Base-by-base conservation (phyloP, 2,113 vertebrate species). In the Ammospiza nelsoni region DNA sequence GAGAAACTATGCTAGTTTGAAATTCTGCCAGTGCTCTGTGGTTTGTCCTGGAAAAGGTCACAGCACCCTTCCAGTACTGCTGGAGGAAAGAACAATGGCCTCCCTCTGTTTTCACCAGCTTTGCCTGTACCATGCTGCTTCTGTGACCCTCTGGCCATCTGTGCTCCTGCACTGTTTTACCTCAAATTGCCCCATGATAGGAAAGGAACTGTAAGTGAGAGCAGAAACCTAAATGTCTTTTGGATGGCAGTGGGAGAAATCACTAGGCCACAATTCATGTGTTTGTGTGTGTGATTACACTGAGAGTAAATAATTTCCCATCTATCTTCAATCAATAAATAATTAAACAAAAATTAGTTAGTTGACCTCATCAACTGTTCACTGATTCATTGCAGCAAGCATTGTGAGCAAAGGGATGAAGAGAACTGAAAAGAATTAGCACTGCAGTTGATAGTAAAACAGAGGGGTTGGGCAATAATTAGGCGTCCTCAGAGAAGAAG, bases 121-220 rank as follows among this genome's bases (percentile, higher is more conserved):
- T 66, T 61, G 7, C 22, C 29, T 78, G 16, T 2, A 21, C 18
- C 8, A 13, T 5, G 61, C 17, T 48, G 11, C 23, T 62, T 2
- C 55, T 62, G 2, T 0, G 2, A 31, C 24, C 19, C 19, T 29
- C 54, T 54, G 19, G 22, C 46, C 33, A 17, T 25, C 35, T 39
- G 8, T 83, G 43, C 21, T 75, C 17, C n/a, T 71, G 9, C 9
- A 12, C 11, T 54, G 4, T 48, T 74, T 73, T 33, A 7, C 6
- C 5, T 20, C 7, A 3, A 9, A 5, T 44, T 73, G 9, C 3
- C 17, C 18, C 11, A 1, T 24, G 59, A 59, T 5, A 49, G 6
- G 6, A 48, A 59, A 54, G n/a, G 25, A 58, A 4, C 11, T 23
- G 6, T 8, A 23, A 69, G 11, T 49, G 19, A 78, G 6, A 68